These are phyloP conservation scores for Zaprionus camerounensis DNA, from an alignment of 1,140 invertebrate genomes.

Conservation along the genomic window DNA sequence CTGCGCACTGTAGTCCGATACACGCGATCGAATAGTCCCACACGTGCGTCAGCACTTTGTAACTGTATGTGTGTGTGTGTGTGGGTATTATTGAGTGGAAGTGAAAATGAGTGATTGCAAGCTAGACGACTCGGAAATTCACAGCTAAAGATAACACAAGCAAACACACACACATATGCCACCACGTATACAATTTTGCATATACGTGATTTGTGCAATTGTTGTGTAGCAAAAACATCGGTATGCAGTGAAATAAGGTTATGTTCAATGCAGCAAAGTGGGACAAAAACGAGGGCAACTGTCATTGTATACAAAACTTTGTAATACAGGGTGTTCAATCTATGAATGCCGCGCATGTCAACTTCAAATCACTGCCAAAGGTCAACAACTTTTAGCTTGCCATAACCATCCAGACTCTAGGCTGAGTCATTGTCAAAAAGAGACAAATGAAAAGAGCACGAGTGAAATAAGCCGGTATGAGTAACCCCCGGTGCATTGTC, in stretches of 20 bases:
- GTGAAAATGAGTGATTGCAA: conserved; percentile 7
- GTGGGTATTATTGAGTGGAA: not conserved
- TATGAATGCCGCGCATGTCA: conserved; percentile 55
- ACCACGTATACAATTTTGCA: not conserved
- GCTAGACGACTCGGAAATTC: conserved; percentile 18
- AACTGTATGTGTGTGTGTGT: conserved; percentile 1
- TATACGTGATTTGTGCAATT: not conserved
- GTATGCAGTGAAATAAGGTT: conserved; percentile 53
- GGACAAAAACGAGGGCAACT: conserved; percentile 55
- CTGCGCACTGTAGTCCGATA: not conserved
- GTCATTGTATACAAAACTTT: not conserved
- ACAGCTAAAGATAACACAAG: conserved; percentile 12
- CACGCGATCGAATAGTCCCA: conserved; percentile 34
- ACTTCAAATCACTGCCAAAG: conserved; percentile 58
- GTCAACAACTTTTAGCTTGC: conserved; percentile 66
- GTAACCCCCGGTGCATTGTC: not conserved
- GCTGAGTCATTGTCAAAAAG: conserved; percentile 35
- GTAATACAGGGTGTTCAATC: not conserved
- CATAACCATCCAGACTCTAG: conserved; percentile 12
- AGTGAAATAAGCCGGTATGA: not conserved
- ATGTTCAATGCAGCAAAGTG: conserved; percentile 45
- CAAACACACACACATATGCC: conserved; percentile 2
- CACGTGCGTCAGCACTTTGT: conserved; percentile 16
- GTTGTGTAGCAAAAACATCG: not conserved
- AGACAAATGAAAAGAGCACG: not conserved